A percentile compares a stretch with the other conserved stretches of the same genome.
Evolutionary conservation across 2,113 vertebrate genomes (phyloP).

Genomic region (Saguinus midas): DNA sequence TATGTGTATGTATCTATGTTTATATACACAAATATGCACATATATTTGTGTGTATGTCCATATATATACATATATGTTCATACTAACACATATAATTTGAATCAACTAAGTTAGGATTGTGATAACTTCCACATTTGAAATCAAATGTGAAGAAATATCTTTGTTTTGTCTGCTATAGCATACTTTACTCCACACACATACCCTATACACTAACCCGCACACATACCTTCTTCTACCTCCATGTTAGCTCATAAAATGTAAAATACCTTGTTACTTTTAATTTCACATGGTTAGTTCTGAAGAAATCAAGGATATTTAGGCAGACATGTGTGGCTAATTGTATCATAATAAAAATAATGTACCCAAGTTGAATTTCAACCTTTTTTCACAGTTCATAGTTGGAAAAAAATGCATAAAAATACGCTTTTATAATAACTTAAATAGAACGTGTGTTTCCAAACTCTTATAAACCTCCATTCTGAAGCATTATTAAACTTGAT

Average conservation of each 20-base stretch:
- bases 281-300: not conserved
- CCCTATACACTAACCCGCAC: not conserved
- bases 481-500: slow-evolving; percentile 79
- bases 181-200: not conserved
- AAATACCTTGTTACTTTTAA: not conserved
- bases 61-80: not conserved
- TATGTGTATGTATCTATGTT: not conserved
- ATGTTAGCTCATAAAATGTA: not conserved
- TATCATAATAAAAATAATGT: not conserved
- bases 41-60: not conserved
- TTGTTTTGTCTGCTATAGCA: not conserved
- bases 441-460: not conserved
- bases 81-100: not conserved
- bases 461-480: slow-evolving; percentile 53
- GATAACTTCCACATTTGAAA: slow-evolving; percentile 20
- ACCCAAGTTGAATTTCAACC: not conserved
- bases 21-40: not conserved
- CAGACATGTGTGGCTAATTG: not conserved
- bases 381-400: not conserved
- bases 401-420: not conserved
- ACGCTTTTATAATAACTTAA: slow-evolving; percentile 21
- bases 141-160: not conserved
- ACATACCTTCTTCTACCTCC: not conserved
- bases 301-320: not conserved
- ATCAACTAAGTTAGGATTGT: not conserved